Conservation (phyloP, 2,113 vertebrate genomes). For the Porphyrio hochstetteri region DNA sequence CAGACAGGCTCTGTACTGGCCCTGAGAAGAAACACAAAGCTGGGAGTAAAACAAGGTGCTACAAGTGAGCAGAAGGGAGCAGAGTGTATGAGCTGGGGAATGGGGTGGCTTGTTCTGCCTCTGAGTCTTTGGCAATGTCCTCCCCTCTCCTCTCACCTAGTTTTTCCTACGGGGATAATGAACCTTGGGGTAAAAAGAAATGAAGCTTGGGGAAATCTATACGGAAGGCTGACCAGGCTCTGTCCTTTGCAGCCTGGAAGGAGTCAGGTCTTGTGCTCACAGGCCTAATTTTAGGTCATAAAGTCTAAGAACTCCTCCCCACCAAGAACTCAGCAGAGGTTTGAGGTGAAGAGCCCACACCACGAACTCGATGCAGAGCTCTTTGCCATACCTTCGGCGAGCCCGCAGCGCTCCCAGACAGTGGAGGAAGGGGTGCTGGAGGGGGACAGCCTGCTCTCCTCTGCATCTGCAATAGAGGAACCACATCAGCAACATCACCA, state of each 20-base stretch:
- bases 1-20: slow-evolving; percentile 76
- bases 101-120: neutral
- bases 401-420: slow-evolving; percentile 71
- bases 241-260: neutral
- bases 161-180: neutral
- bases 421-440: slow-evolving; percentile 71
- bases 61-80: neutral
- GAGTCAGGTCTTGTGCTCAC: neutral
- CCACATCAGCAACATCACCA: neutral
- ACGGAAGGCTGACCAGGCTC: neutral
- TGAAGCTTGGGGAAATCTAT: neutral
- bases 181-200: neutral
- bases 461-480: slow-evolving; percentile 61
- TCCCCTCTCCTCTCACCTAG: neutral
- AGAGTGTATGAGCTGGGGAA: fast-evolving
- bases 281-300: neutral
- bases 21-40: slow-evolving; percentile 70
- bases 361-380: fast-evolving
- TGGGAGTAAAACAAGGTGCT: neutral
- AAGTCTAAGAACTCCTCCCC: neutral
- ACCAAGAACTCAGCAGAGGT: neutral
- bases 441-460: slow-evolving; percentile 69
- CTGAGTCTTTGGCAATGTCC: neutral
- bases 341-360: neutral
- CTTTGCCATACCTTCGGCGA: slow-evolving; percentile 75